Evolutionary conservation across 2,888 invertebrate genomes (phyloP).

Genomic region (Xylota segnis): DNA sequence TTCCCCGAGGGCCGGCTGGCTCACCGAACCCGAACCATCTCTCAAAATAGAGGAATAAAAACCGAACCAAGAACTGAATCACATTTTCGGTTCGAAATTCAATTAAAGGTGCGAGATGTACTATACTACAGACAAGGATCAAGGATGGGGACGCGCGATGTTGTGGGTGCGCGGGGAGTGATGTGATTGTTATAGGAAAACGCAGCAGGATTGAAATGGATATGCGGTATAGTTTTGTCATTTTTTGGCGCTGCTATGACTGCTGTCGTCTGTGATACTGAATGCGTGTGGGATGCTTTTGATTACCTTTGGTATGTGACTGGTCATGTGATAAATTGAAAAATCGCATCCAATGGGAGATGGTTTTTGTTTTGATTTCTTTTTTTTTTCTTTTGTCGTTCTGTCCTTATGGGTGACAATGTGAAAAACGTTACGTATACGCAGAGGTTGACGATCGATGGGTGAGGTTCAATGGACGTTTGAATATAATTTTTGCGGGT

Average conservation of each 20-base stretch:
- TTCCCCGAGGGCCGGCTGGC: constrained; percentile 22
- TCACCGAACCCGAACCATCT: constrained; percentile 1
- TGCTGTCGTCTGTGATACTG: constrained; percentile 36
- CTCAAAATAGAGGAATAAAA: constrained; percentile 4
- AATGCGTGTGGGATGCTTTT: constrained; percentile 71
- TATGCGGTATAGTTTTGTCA: constrained; percentile 42
- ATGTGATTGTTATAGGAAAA: constrained; percentile 8
- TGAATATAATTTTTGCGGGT: constrained; percentile 49
- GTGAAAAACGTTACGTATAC: constrained; percentile 31
- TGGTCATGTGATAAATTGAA: constrained; percentile 75
- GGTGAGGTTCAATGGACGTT: background rate
- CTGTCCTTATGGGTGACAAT: constrained; percentile 1
- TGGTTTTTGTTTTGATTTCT: background rate
- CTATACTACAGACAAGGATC: background rate
- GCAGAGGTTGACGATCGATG: constrained; percentile 8
- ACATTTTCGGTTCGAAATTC: constrained; percentile 68
- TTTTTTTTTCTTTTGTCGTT: background rate
- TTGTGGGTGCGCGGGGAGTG: too few relatives aligned
- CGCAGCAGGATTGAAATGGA: constrained; percentile 46
- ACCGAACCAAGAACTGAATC: constrained; percentile 48
- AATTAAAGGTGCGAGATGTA: constrained; percentile 68
- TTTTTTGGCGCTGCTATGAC: constrained; percentile 36
- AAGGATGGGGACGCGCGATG: background rate
- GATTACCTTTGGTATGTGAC: constrained; percentile 72
- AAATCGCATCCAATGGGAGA: constrained; percentile 56